These are phyloP conservation scores for Myoxocephalus aenaeus DNA, from an alignment of 2,797 vertebrate genomes.

Conservation along the genomic window DNA sequence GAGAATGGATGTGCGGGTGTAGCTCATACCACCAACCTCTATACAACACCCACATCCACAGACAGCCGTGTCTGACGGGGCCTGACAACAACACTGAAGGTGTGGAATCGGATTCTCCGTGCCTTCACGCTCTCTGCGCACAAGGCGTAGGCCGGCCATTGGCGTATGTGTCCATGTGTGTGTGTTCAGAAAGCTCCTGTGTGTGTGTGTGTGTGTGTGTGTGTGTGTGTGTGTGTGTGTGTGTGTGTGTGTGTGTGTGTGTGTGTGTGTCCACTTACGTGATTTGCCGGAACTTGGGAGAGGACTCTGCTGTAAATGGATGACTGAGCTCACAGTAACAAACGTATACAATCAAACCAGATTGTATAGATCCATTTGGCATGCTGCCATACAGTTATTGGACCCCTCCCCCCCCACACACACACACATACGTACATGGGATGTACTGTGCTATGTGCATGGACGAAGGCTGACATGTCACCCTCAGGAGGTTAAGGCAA, in stretches of 20 bases:
- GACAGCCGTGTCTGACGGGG: constrained; percentile 69
- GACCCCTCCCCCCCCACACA: constrained; percentile 24
- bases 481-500: constrained; percentile 54
- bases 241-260: neutral
- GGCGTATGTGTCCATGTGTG: constrained; percentile 1
- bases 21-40: constrained; percentile 59
- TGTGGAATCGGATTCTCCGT: constrained; percentile 70
- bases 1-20: constrained; percentile 64
- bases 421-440: constrained; percentile 29
- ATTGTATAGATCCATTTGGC: constrained; percentile 63
- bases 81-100: constrained; percentile 72
- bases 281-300: constrained; percentile 28
- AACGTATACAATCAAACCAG: constrained; percentile 61
- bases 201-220: neutral
- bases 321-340: constrained; percentile 38
- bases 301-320: constrained; percentile 13
- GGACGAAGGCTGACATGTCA: constrained; percentile 59
- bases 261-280: constrained; percentile 32
- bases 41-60: constrained; percentile 66
- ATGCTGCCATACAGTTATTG: constrained; percentile 52
- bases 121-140: constrained; percentile 47
- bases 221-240: constrained; percentile 33
- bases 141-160: neutral
- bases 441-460: constrained; percentile 31
- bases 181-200: neutral